phyloP scores from a whole-genome alignment of 1,140 invertebrate genomes.

The Fopius arisanus region DNA sequence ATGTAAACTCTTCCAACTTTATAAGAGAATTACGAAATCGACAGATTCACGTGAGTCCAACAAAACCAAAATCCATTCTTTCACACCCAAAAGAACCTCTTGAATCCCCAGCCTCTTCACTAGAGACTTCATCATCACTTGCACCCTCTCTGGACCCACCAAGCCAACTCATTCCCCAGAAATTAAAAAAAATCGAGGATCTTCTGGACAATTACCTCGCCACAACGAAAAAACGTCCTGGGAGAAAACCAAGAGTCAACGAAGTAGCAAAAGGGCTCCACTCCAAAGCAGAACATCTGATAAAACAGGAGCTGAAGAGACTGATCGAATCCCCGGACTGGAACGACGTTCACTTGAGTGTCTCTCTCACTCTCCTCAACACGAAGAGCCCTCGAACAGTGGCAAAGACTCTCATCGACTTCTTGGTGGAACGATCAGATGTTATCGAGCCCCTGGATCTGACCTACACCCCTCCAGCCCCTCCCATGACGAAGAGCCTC shows the following conservation, averaged over 20 bases:
- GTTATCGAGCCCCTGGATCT: conserved; percentile 37
- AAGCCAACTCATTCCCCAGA: background rate
- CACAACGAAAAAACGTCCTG: background rate
- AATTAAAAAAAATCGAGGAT: background rate
- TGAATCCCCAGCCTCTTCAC: background rate
- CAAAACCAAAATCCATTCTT: background rate
- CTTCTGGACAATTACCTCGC: background rate
- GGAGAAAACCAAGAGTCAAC: conserved; percentile 57
- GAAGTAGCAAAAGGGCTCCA: conserved; percentile 42
- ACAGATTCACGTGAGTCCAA: background rate
- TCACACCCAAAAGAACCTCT: background rate
- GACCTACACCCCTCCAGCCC: conserved; percentile 56
- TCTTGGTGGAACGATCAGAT: conserved; percentile 25
- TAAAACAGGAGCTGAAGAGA: conserved; percentile 4
- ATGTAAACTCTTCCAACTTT: background rate
- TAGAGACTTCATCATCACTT: background rate
- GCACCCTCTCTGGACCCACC: background rate
- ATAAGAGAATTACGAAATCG: background rate
- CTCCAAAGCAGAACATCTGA: background rate
- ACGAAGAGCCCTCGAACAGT: background rate
- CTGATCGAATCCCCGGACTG: background rate
- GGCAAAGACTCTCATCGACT: conserved; percentile 29
- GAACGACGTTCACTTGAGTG: background rate
- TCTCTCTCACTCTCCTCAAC: background rate
- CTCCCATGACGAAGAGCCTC: conserved; percentile 50